phyloP scores from a whole-genome alignment of 2,797 vertebrate genomes.

The Okamejei kenojei region DNA sequence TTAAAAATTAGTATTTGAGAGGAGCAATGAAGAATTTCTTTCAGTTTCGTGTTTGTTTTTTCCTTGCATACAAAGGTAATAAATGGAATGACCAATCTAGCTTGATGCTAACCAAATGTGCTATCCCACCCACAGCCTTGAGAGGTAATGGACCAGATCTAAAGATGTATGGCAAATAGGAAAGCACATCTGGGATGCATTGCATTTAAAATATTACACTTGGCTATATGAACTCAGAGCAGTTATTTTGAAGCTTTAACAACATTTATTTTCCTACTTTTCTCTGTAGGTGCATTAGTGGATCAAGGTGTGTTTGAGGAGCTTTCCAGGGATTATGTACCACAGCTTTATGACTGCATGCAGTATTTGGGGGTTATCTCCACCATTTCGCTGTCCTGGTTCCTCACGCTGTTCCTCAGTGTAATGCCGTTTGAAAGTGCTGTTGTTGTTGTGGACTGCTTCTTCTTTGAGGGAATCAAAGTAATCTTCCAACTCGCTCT shows the following conservation, averaged over 20 bases:
- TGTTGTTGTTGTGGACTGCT: slow-evolving; percentile 95
- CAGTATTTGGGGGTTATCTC: slow-evolving; percentile 94
- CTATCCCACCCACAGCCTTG: background rate
- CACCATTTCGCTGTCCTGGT: slow-evolving; percentile 96
- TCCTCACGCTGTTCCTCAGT: slow-evolving; percentile 94
- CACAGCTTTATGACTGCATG: slow-evolving; percentile 96
- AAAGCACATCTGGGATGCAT: background rate
- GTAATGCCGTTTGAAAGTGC: slow-evolving; percentile 98
- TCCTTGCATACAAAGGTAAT: background rate
- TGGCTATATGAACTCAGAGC: background rate
- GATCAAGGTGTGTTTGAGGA: slow-evolving; percentile 98
- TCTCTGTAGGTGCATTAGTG: slow-evolving; percentile 76
- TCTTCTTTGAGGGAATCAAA: slow-evolving; percentile 98
- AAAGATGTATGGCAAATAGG: background rate
- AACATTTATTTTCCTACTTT: slow-evolving; percentile 23
- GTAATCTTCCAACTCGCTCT: slow-evolving; percentile 95
- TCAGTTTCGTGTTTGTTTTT: background rate
- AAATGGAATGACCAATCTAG: background rate
- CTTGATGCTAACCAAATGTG: background rate
- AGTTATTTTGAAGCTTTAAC: slow-evolving; percentile 1
- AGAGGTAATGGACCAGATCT: too few relatives aligned
- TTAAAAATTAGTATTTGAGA: background rate
- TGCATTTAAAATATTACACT: background rate
- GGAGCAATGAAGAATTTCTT: background rate
- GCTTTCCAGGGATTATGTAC: slow-evolving; percentile 81